These are phyloP conservation scores for Todiramphus saurophagus DNA, from an alignment of 2,113 vertebrate genomes.

Conservation along the genomic window DNA sequence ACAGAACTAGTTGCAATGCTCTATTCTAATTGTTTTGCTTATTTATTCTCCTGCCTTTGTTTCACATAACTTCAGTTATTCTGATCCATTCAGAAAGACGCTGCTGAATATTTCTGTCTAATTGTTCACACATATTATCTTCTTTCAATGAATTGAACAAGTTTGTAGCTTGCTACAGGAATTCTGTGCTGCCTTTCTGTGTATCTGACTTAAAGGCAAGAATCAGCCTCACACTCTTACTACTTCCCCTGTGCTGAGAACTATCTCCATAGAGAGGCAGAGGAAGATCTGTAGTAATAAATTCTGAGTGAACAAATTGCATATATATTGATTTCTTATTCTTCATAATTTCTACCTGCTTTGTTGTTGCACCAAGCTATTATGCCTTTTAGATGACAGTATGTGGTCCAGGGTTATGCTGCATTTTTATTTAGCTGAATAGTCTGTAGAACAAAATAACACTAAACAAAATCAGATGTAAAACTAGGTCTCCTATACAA, in stretches of 20 bases:
- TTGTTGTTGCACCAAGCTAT: background rate
- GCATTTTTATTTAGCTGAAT: background rate
- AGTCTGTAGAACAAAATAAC: background rate
- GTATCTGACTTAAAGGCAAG: background rate
- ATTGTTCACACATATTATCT: background rate
- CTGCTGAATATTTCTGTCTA: background rate
- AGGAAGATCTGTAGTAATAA: background rate
- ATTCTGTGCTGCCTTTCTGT: background rate
- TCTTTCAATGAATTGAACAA: background rate
- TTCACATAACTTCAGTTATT: background rate
- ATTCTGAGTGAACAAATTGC: background rate
- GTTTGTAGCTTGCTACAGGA: background rate
- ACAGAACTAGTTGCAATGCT: background rate
- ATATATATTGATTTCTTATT: background rate
- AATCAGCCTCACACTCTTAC: background rate
- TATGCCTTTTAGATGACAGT: background rate
- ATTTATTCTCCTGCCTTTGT: background rate
- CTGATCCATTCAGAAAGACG: background rate
- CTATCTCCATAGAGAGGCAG: background rate
- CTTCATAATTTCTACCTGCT: background rate
- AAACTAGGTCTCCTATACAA: background rate
- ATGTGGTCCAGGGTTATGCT: background rate
- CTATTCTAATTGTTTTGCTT: background rate
- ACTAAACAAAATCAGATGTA: background rate
- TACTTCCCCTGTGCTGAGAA: background rate